Evolutionary conservation across 2,797 vertebrate genomes (phyloP), one percentile per base, ranked within the genome.

Genomic region (Pteronotus mesoamericanus): DNA sequence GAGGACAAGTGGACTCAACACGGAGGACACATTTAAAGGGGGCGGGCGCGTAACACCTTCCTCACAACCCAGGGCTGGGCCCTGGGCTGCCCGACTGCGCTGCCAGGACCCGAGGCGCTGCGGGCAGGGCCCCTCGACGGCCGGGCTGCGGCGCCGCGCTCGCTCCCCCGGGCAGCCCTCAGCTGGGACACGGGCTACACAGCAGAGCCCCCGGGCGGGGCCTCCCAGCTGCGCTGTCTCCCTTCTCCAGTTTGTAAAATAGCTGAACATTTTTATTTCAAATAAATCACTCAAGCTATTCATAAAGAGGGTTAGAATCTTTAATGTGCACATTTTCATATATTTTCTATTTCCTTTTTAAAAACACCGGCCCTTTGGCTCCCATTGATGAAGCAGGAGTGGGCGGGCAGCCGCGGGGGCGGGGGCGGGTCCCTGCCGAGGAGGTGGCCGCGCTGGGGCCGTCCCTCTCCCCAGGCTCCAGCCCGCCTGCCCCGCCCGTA

Each of bases 171-270:
- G 29, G 26, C 10, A 1, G 26, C 4, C 0, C 59, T 61, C 59
- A 29, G 24, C 59, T 5, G 2, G 61, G 12, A 12, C 26, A 59
- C 59, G 26, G 59, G 26, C 57, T 59, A n/a, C n/a, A n/a, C n/a
- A n/a, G n/a, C n/a, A n/a, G n/a, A n/a, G n/a, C n/a, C n/a, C n/a
- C n/a, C n/a, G n/a, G n/a, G 18, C 1, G 12, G 71, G 37, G 37
- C 26, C 24, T 5, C 24, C 16, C 5, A 3, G 19, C 29, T 0
- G 2, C 22, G 2, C 2, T 2, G 37, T 14, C 1, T 55, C 29
- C 68, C 59, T n/a, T 39, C 68, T 46, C 44, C 9, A 9, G 29
- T 32, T 24, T n/a, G 3, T 37, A 37, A 61, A 15, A 18, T n/a
- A 46, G 26, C 46, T 24, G 26, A n/a, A n/a, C n/a, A 37, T 44